Evolutionary conservation across 2,888 invertebrate genomes (phyloP).

Genomic region (Caenorhabditis sp.): DNA sequence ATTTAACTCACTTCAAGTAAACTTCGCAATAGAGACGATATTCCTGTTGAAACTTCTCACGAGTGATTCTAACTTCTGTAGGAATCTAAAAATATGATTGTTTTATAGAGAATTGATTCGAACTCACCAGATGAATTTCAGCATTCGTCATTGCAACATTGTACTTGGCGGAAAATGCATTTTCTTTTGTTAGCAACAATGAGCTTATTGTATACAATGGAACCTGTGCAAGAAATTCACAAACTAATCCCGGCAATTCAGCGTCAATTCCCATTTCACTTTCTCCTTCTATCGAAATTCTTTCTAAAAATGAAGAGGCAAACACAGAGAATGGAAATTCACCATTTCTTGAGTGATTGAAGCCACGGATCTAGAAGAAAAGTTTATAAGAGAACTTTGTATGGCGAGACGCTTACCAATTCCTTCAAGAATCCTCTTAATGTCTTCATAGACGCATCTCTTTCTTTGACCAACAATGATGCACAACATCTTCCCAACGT

Average conservation of each 20-base stretch:
- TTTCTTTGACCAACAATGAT: conserved; percentile 20
- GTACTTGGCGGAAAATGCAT: conserved; percentile 21
- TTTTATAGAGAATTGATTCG: not conserved
- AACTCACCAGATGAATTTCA: not conserved
- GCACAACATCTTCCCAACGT: conserved; percentile 23
- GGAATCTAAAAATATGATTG: conserved; percentile 9
- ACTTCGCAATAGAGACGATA: conserved; percentile 16
- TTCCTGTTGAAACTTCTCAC: conserved; percentile 18
- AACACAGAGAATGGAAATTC: conserved; percentile 34
- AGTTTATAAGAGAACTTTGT: not conserved
- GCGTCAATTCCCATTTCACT: conserved; percentile 8
- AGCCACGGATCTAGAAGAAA: conserved; percentile 9
- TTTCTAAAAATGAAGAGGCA: conserved; percentile 11
- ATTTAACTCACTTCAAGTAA: not conserved
- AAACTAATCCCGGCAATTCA: conserved; percentile 9
- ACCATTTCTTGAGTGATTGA: conserved; percentile 19
- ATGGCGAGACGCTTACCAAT: not conserved
- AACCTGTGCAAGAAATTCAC: conserved; percentile 20
- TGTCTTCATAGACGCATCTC: conserved; percentile 15
- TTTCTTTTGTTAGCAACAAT: conserved; percentile 12
- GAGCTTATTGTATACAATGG: conserved; percentile 18
- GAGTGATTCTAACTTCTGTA: conserved; percentile 11
- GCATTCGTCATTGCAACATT: not conserved
- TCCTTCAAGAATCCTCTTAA: conserved; percentile 21
- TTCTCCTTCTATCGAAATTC: not conserved